These are phyloP conservation scores for Aix galericulata DNA, from an alignment of 2,113 vertebrate genomes.

Conservation along the genomic window DNA sequence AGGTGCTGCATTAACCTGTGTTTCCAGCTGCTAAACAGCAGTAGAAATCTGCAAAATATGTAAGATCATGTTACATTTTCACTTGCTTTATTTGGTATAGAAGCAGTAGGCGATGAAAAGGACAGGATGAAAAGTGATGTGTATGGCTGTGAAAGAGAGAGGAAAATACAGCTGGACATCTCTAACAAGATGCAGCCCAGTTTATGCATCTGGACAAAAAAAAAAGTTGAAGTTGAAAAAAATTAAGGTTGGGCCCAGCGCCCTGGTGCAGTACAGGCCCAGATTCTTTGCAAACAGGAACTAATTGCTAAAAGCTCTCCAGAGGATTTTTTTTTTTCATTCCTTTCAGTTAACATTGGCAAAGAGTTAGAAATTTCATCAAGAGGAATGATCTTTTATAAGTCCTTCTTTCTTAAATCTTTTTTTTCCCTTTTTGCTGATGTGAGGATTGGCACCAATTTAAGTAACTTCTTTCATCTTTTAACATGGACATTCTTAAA, in stretches of 20 bases:
- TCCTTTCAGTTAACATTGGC: conserved; percentile 64
- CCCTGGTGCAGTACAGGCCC: background rate
- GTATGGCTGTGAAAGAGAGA: conserved; percentile 25
- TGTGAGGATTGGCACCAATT: conserved; percentile 62
- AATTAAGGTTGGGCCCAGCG: background rate
- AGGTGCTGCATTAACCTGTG: background rate
- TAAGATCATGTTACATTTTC: background rate
- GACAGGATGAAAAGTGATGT: conserved; percentile 58
- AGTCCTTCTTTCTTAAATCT: conserved; percentile 53
- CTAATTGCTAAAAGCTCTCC: conserved; percentile 58
- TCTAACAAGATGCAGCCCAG: conserved; percentile 33
- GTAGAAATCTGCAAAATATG: background rate
- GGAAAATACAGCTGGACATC: conserved; percentile 58
- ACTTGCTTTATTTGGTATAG: conserved; percentile 5
- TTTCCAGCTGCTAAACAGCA: conserved; percentile 8
- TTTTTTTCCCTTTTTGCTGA: conserved; percentile 40
- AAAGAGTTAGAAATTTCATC: conserved; percentile 57
- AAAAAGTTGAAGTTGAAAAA: background rate
- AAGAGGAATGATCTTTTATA: conserved; percentile 48
- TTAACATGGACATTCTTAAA: conserved; percentile 40
- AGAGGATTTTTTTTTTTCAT: conserved; percentile 25
- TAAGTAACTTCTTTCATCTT: conserved; percentile 50
- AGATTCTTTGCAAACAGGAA: conserved; percentile 51
- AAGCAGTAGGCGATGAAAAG: conserved; percentile 51
- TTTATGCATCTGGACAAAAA: background rate